Percentiles rank a stretch among this genome's conserved stretches.
These are phyloP conservation scores for Apantesis nais DNA, from an alignment of 2,888 invertebrate species.

Conservation along the genomic window DNA sequence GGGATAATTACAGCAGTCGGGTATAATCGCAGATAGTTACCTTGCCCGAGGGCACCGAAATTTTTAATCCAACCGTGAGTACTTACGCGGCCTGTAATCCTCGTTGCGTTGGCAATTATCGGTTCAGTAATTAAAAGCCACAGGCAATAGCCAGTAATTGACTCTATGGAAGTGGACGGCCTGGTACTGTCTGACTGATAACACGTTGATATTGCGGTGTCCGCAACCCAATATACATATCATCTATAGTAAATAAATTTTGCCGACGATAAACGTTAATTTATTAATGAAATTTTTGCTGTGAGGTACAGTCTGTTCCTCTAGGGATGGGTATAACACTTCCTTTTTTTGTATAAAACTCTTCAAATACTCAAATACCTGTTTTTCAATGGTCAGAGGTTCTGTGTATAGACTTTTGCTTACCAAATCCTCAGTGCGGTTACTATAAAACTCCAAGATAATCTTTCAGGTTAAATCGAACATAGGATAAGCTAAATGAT, in stretches of 20 bases:
- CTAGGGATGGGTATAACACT: background rate
- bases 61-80: conserved; percentile 31
- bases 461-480: background rate
- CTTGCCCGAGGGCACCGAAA: conserved; percentile 8
- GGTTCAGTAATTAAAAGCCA: conserved; percentile 50
- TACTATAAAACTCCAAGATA: too few relatives aligned
- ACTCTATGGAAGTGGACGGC: conserved; percentile 32
- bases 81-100: conserved; percentile 40
- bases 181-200: background rate
- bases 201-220: background rate
- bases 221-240: background rate
- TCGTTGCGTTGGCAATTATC: conserved; percentile 45
- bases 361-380: background rate
- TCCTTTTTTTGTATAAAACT: background rate
- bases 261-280: background rate
- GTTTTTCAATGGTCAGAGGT: background rate
- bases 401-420: too few relatives aligned
- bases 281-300: background rate
- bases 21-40: conserved; percentile 3
- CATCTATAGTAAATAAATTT: background rate
- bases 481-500: background rate
- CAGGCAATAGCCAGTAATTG: conserved; percentile 38
- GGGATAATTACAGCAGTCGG: background rate
- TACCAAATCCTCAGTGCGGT: too few relatives aligned
- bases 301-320: background rate